Evolutionary conservation across 2,888 invertebrate genomes (phyloP).

Genomic region (Poecilobothrus nobilitatus): DNA sequence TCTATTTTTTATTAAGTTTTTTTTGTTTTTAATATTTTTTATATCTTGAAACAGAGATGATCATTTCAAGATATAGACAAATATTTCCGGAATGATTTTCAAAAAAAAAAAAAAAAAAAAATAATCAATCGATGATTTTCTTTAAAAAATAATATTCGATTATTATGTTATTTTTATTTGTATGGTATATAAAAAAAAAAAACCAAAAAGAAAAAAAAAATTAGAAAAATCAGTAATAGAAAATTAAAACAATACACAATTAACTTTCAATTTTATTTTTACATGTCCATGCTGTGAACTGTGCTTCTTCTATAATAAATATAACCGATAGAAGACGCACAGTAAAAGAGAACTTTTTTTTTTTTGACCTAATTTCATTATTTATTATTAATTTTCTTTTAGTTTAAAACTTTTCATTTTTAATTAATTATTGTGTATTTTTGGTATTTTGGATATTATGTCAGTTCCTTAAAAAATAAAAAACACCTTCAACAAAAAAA

Average conservation of each 20-base stretch:
- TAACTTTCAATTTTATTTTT: constrained; percentile 1
- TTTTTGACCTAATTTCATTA: not conserved
- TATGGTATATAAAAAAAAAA: not conserved
- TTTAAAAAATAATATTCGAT: too few species aligned
- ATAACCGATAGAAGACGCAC: not conserved
- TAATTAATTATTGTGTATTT: too few species aligned
- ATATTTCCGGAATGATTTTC: not conserved
- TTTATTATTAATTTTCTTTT: too few species aligned
- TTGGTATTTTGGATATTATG: too few species aligned
- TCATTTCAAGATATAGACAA: not conserved
- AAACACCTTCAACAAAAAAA: too few species aligned
- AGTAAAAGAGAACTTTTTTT: not conserved
- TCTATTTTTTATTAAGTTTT: too few species aligned
- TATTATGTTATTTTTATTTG: not conserved
- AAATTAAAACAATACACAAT: not conserved
- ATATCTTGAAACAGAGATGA: not conserved
- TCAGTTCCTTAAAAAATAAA: too few species aligned
- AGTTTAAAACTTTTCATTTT: not conserved
- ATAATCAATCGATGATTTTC: not conserved
- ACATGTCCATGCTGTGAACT: not conserved
- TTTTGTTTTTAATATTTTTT: too few species aligned
- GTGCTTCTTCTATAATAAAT: too few species aligned
- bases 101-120: not conserved
- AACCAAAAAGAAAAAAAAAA: not conserved
- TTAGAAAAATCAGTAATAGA: not conserved